Evolutionary conservation across 1,140 invertebrate species (phyloP), one percentile per base, ranked within the genome.

Genomic region (Brachionus manjavacas): DNA sequence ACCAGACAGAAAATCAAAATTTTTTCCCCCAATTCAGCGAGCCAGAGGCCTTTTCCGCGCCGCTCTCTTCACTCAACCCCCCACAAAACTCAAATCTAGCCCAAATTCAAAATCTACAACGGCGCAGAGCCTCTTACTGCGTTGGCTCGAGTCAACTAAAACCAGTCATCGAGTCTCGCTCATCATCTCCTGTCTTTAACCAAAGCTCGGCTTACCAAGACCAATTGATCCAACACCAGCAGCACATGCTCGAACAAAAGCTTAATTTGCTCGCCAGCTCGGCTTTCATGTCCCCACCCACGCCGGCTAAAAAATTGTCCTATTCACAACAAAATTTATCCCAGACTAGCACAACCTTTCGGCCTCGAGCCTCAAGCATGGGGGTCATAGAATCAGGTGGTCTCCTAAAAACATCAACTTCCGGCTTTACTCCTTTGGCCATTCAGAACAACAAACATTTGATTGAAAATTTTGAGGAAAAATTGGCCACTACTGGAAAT

Each of bases 391-490:
- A 72, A 7, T 43, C 68, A 1, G 16, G 4, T 9, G 16, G 14
- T 8, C 35, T 72, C 3, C 31, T 43, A 28, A 76, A 76, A 49
- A n/a, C 39, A 52, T 7, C 68, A 72, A 43, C 68, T 6, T 25
- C 72, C 41, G 39, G 20, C 11, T 76, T 76, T 23, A 76, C 41
- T 8, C 72, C 72, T 3, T 12, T 76, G 9, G 39, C 72, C 25
- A 46, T 76, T 14, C 72, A 76, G 46, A 76, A 76, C 25, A 76
- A 76, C 68, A 72, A 72, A 16, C 35, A 72, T 72, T 20, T 72
- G 28, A 49, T 76, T 20, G 72, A 76, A 46, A 76, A 46, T 49
- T 80, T 80, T 64, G 76, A 80, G 39, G 76, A 80, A 80, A 80
- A 80, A 64, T 25, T 60, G 12, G 76, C 76, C 16, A 60, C 76